These are phyloP conservation scores for Esox niger DNA, from an alignment of 2,113 vertebrate species.

Conservation along the genomic window DNA sequence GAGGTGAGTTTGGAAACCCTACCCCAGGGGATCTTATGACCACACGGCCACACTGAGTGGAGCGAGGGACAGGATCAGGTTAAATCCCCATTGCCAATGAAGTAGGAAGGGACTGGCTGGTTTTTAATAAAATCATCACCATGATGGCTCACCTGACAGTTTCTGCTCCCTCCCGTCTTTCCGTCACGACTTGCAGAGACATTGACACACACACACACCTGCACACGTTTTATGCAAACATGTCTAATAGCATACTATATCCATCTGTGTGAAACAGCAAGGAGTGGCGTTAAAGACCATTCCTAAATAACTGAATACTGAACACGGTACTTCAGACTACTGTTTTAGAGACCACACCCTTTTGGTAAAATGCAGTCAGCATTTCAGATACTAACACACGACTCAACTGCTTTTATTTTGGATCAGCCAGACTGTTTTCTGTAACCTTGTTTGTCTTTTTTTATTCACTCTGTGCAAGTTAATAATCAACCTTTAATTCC, in stretches of 20 bases:
- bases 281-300: no score
- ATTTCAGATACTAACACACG: neutral
- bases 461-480: no score
- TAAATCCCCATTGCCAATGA: constrained; percentile 43
- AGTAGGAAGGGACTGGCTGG: constrained; percentile 12
- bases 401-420: constrained; percentile 18
- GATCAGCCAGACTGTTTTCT: neutral
- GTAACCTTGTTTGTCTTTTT: neutral
- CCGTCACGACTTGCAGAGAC: no score
- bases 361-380: neutral
- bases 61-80: constrained; percentile 47
- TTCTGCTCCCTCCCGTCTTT: no score
- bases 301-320: no score
- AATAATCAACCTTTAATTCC: no score
- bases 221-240: no score
- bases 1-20: constrained; percentile 47
- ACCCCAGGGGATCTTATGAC: constrained; percentile 55
- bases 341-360: no score
- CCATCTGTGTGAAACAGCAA: no score
- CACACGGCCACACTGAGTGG: constrained; percentile 31
- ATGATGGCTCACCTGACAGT: constrained; percentile 12
- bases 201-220: no score
- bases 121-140: neutral
- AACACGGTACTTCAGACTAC: no score
- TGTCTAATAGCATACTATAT: no score